phyloP scores from a whole-genome alignment of 2,888 invertebrate species.

The Acrocyrtus sp. region DNA sequence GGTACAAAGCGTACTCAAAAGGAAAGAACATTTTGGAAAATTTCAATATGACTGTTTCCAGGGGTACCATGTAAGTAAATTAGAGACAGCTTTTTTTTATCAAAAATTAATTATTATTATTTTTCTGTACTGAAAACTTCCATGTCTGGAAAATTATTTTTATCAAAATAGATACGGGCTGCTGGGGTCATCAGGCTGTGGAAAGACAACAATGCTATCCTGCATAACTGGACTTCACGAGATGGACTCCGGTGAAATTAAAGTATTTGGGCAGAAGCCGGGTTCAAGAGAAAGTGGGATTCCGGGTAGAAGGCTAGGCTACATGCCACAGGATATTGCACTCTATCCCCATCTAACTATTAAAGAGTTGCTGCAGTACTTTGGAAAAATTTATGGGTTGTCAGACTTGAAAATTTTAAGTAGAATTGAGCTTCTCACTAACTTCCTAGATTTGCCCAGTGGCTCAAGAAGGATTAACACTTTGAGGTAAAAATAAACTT shows the following conservation, averaged over 20 bases:
- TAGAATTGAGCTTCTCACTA: slow-evolving; percentile 36
- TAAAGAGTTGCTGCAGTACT: slow-evolving; percentile 46
- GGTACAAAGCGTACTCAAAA: slow-evolving; percentile 29
- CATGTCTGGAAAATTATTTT: no score
- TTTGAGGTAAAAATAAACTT: slow-evolving; percentile 25
- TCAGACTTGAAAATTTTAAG: slow-evolving; percentile 29
- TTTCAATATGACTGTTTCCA: slow-evolving; percentile 37
- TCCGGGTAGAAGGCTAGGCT: slow-evolving; percentile 46
- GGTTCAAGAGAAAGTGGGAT: slow-evolving; percentile 46
- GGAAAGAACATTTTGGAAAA: slow-evolving; percentile 40
- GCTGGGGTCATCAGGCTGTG: slow-evolving; percentile 23
- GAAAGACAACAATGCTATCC: slow-evolving; percentile 19
- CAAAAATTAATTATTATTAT: not conserved
- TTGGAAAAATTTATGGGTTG: slow-evolving; percentile 54
- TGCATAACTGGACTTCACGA: slow-evolving; percentile 22
- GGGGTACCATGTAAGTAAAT: slow-evolving; percentile 38
- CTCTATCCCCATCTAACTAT: slow-evolving; percentile 50
- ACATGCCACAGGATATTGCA: slow-evolving; percentile 55
- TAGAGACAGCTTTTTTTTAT: no score
- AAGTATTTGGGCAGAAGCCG: slow-evolving; percentile 40
- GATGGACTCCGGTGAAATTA: slow-evolving; percentile 45
- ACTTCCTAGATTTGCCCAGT: slow-evolving; percentile 41
- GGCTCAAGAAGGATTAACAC: slow-evolving; percentile 21
- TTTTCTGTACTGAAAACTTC: not conserved
- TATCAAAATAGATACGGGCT: slow-evolving; percentile 19